A percentile compares a stretch with the other conserved stretches of the same genome.
Conservation (phyloP, 2,888 invertebrate species). For the Amphiduros pacificus region DNA sequence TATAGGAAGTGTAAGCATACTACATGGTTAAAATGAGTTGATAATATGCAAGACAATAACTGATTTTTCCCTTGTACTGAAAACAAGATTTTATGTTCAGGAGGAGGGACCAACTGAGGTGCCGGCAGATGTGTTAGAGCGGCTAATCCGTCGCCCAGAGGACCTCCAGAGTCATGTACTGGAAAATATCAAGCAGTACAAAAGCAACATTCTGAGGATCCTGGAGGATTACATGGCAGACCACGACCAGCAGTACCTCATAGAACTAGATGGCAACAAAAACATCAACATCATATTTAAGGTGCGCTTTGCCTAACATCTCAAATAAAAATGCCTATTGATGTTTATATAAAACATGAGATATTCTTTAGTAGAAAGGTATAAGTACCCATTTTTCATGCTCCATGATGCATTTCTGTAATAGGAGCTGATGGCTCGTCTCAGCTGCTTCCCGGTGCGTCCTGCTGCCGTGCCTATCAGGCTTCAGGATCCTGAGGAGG, state of each 20-base stretch:
- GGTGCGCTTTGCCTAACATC: slow-evolving; percentile 44
- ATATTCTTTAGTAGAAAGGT: neutral
- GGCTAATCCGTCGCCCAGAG: slow-evolving; percentile 53
- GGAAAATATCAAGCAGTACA: slow-evolving; percentile 48
- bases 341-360: neutral
- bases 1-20: too few relatives aligned
- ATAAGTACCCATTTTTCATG: neutral
- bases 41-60: too few relatives aligned
- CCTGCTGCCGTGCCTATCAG: slow-evolving; percentile 53
- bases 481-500: slow-evolving; percentile 53
- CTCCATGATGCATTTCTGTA: slow-evolving; percentile 10
- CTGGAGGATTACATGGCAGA: slow-evolving; percentile 60
- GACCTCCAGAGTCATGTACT: slow-evolving; percentile 50
- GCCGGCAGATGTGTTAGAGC: slow-evolving; percentile 50
- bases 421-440: slow-evolving; percentile 51
- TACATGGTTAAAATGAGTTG: too few relatives aligned
- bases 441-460: slow-evolving; percentile 52
- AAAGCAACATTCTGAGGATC: slow-evolving; percentile 51
- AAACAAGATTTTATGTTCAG: too few relatives aligned
- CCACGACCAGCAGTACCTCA: slow-evolving; percentile 56
- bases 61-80: too few relatives aligned
- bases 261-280: slow-evolving; percentile 58
- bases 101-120: slow-evolving; percentile 42
- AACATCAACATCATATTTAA: slow-evolving; percentile 43
- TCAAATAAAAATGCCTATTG: neutral